A percentile compares a stretch with the other conserved stretches of the same genome.
phyloP scores from a whole-genome alignment of 2,797 vertebrate species.

The Megaceryle alcyon region DNA sequence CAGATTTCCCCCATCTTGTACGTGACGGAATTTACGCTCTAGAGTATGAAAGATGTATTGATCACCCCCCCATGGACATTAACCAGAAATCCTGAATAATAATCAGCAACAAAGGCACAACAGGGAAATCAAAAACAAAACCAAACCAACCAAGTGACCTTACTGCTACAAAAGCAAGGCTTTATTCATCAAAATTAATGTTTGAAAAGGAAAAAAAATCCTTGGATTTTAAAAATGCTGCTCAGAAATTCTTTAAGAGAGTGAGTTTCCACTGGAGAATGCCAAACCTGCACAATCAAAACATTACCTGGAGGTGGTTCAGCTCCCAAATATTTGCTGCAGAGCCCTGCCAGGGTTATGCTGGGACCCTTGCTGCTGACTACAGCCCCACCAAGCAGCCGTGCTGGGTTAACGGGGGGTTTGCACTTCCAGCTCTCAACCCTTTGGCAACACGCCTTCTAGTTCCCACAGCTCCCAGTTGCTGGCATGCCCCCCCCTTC shows the following conservation, averaged over 20 bases:
- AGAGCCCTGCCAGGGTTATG: background rate
- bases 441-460: background rate
- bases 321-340: background rate
- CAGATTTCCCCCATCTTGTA: background rate
- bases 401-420: no score
- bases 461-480: background rate
- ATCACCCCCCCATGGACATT: background rate
- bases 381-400: background rate
- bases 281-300: constrained; percentile 30
- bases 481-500: background rate
- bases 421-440: background rate
- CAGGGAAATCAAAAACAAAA: background rate
- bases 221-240: background rate
- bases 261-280: background rate
- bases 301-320: background rate
- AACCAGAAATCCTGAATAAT: background rate
- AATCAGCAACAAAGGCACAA: background rate
- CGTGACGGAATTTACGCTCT: background rate
- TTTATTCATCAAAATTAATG: background rate
- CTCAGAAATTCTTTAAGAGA: constrained; percentile 16
- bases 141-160: background rate
- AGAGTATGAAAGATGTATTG: background rate
- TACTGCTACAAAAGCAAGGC: background rate
- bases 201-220: background rate
- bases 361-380: background rate